Evolutionary conservation across 1,140 invertebrate genomes (phyloP), one percentile per base, ranked within the genome.

Genomic region (Drosophila trapezifrons): DNA sequence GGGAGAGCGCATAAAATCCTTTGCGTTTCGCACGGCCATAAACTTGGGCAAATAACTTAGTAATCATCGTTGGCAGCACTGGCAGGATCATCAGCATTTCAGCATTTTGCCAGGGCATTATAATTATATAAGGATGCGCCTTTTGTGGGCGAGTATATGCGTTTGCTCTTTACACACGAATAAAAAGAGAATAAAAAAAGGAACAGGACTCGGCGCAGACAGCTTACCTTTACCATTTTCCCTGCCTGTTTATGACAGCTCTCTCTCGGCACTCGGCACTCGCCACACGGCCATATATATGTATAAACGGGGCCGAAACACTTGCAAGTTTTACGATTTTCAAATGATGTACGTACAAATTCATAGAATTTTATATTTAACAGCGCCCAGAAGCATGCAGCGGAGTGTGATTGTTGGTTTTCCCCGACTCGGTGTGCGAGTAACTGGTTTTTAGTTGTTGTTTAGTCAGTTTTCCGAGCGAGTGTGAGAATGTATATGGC

Each of bases 331-430:
- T 89, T 89, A 89, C 84, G 84, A 89, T 89, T 89, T 80, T 90
- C 84, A 89, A 90, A 89, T 89, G 84, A 84, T 89, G 84, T 90
- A 89, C 85, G 84, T 89, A 89, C 85, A 89, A 89, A 89, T 89
- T 89, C 84, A 89, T 89, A 89, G 84, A 89, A 89, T 89, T 89
- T 89, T 89, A 89, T 89, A 89, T 89, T 89, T 84, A 67, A 89
- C 80, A 89, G 59, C 80, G 80, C 84, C 84, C 84, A 84, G 77
- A 80, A 78, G 84, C 70, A 62, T 65, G 67, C 76, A 73, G 35
- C 46, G 10, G 25, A 46, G 49, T 42, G 43, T 37, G 17, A 51
- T 32, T 43, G 8, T 57, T 47, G 10, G 13, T 42, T 37, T 35
- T 15, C 10, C 35, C 15, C 56, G 20, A 10, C 9, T 32, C 29